Evolutionary conservation across 2,113 vertebrate genomes (phyloP).

Genomic region (Anolis carolinensis): DNA sequence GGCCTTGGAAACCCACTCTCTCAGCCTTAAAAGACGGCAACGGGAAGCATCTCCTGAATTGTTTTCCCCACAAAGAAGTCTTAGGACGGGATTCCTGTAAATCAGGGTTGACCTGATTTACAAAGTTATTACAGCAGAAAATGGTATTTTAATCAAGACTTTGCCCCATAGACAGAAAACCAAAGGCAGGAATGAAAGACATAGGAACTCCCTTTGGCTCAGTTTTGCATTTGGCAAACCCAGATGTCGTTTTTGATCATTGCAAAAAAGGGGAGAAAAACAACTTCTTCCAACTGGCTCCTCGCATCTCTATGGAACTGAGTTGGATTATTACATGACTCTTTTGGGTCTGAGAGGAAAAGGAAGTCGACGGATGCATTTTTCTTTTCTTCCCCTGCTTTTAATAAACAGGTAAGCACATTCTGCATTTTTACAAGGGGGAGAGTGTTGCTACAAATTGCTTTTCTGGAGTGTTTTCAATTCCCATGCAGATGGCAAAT

Average conservation of each 20-base stretch:
- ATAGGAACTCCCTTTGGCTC: not conserved
- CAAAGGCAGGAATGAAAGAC: too few relatives aligned
- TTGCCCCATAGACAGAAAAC: too few relatives aligned
- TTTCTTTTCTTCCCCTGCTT: constrained; percentile 4
- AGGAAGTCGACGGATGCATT: not conserved
- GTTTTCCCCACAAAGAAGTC: too few relatives aligned
- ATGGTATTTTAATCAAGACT: too few relatives aligned
- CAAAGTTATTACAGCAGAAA: too few relatives aligned
- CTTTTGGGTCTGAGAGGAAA: not conserved
- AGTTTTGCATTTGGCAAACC: not conserved
- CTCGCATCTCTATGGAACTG: not conserved
- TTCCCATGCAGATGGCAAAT: constrained; percentile 61
- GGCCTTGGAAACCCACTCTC: too few relatives aligned
- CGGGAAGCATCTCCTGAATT: too few relatives aligned
- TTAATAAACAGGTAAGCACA: constrained; percentile 58
- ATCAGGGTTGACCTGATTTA: too few relatives aligned
- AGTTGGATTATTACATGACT: not conserved
- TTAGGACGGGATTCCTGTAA: too few relatives aligned
- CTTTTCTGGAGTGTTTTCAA: constrained; percentile 63
- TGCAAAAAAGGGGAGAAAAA: not conserved
- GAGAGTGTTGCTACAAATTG: constrained; percentile 47
- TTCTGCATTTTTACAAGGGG: constrained; percentile 39
- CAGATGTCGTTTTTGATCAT: too few relatives aligned
- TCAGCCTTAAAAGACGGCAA: too few relatives aligned
- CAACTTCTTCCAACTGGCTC: not conserved